These are phyloP conservation scores for Herpailurus yagouaroundi DNA, from an alignment of 2,113 vertebrate genomes.

Conservation along the genomic window DNA sequence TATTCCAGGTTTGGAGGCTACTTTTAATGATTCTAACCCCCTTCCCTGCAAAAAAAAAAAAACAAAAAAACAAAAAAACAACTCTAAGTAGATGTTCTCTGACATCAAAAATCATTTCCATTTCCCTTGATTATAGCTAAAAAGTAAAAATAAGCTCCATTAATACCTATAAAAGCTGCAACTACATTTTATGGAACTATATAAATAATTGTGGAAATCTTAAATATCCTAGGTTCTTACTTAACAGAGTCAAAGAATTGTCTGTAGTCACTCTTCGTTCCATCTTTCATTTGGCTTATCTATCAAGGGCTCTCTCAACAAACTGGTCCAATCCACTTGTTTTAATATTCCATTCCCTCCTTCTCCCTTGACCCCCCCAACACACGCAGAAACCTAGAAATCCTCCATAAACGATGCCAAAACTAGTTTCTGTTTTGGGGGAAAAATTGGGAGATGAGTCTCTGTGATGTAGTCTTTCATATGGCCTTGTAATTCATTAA, in stretches of 20 bases:
- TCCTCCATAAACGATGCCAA: neutral
- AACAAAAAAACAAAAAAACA: neutral
- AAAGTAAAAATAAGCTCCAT: neutral
- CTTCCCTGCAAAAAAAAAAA: neutral
- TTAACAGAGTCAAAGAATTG: neutral
- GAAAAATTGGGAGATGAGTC: neutral
- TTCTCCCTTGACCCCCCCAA: neutral
- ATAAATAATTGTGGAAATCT: neutral
- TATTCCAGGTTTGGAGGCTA: neutral
- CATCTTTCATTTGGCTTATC: neutral
- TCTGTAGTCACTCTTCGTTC: neutral
- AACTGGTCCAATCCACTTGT: neutral
- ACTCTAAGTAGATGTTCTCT: neutral
- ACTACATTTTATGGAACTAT: neutral
- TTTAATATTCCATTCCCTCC: neutral
- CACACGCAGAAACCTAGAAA: neutral
- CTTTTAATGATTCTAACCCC: neutral
- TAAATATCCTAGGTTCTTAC: neutral
- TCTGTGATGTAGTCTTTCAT: neutral
- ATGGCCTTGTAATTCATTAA: neutral
- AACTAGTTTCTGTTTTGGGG: neutral
- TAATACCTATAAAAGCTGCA: neutral
- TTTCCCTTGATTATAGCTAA: neutral
- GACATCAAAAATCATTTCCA: neutral
- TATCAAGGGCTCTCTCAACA: neutral